A percentile compares a stretch with the other conserved stretches of the same genome.
phyloP scores from a whole-genome alignment of 2,888 invertebrate species.

The Loripinus fragilis region DNA sequence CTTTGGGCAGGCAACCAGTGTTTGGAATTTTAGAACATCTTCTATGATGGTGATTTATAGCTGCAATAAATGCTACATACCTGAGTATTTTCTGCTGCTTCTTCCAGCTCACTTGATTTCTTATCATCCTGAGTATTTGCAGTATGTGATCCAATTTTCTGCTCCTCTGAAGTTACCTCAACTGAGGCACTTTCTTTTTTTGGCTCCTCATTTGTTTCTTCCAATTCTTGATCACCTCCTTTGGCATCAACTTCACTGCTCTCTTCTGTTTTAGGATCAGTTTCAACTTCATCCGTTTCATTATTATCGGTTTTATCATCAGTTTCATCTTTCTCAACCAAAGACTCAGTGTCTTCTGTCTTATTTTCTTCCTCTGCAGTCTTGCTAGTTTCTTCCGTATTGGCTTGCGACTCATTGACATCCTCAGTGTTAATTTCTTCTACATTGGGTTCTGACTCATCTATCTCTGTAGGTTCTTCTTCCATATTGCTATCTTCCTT shows the following conservation, averaged over 20 bases:
- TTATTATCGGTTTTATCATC: neutral
- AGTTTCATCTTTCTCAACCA: neutral
- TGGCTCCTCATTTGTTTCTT: neutral
- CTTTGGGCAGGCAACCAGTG: too few species aligned
- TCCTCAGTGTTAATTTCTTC: neutral
- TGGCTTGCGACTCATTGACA: slow-evolving; percentile 1
- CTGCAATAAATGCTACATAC: too few species aligned
- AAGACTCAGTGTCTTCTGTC: neutral
- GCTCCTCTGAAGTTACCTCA: neutral
- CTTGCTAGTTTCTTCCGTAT: neutral
- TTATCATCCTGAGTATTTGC: neutral
- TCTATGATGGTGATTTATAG: too few species aligned
- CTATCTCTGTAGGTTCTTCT: slow-evolving; percentile 2
- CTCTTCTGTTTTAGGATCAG: slow-evolving; percentile 17
- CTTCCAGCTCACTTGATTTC: neutral
- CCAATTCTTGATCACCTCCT: neutral
- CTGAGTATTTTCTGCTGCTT: slow-evolving; percentile 7
- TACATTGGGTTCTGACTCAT: neutral
- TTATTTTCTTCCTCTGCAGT: slow-evolving; percentile 12
- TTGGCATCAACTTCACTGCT: neutral
- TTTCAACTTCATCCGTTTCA: neutral
- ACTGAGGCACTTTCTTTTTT: neutral
- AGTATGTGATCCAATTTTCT: neutral
- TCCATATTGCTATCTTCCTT: slow-evolving; percentile 7
- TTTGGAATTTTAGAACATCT: too few species aligned